Base-by-base conservation (phyloP, 2,888 invertebrate species). In the Erebia epiphron region DNA sequence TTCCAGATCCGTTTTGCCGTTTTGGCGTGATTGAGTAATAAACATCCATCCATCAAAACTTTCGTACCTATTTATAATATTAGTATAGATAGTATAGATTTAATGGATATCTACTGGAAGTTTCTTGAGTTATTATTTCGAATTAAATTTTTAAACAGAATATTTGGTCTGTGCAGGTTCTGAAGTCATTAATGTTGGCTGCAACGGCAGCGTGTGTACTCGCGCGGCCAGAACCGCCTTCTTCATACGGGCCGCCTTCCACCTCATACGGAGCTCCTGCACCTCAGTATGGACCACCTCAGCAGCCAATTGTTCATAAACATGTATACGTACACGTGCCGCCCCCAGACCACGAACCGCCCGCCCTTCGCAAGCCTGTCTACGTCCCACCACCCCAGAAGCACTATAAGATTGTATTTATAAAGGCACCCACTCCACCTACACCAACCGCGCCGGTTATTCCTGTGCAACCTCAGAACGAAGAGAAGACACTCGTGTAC, bases 311-410 rank as follows among this genome's bases (percentile, higher is more conserved):
- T 56, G 95, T 98, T 67, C 98, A 98, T 89, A 98, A 98, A 85
- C 98, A 98, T 85, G 97, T 98, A 14, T 98, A 98, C 91, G 97
- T 98, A 18, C 98, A 98, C 87, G 97, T 98, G 18, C 97, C 98
- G 64, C 98, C 97, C 70, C 97, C 97, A 80, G 97, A 98, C 87
- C 96, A 96, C 46, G 97, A 97, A 81, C 94, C 96, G 82, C 95
- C 95, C 52, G 94, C 95, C 21, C 95, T 96, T 21, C 96, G 85
- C 76, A 94, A 93, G 79, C 93, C 82, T 57, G 89, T 94, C 80
- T 86, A 91, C 76, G 94, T 94, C 74, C 90, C 93, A 70, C 92
- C 94, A 66, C 95, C 97, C 1, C 97, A 97, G 86, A 97, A 97
- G 80, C 97, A 97, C 85, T 97, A 97, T 94, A 97, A 97, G 86